A percentile compares a stretch with the other conserved stretches of the same genome.
phyloP scores from a whole-genome alignment of 2,888 invertebrate species.

The Cecidostiba fungosa region DNA sequence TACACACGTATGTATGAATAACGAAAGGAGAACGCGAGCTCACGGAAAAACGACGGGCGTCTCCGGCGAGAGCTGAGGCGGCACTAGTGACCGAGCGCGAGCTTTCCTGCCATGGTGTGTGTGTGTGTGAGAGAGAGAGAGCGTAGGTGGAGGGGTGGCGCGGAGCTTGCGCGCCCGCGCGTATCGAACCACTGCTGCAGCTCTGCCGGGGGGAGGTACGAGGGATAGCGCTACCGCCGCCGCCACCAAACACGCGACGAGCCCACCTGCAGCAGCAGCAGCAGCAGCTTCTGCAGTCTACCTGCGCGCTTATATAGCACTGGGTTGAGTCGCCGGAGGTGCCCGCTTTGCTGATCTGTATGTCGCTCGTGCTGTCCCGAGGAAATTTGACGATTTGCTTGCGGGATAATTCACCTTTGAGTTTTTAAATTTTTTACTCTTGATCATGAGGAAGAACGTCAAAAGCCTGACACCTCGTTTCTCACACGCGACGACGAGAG shows the following conservation, averaged over 20 bases:
- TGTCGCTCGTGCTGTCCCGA: background rate
- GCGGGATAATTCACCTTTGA: no score
- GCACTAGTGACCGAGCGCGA: constrained; percentile 70
- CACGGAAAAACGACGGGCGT: constrained; percentile 76
- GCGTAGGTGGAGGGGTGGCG: background rate
- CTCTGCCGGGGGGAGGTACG: constrained; percentile 4
- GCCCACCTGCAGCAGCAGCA: background rate
- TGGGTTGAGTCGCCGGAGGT: background rate
- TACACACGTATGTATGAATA: background rate
- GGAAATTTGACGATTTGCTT: constrained; percentile 2
- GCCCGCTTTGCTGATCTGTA: background rate
- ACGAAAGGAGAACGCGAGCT: constrained; percentile 58
- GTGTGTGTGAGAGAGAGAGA: background rate
- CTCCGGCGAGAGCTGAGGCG: constrained; percentile 78
- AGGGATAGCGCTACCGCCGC: background rate
- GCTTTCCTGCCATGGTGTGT: constrained; percentile 24
- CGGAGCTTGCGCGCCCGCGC: constrained; percentile 73
- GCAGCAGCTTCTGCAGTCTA: constrained; percentile 10
- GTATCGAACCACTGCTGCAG: constrained; percentile 71
- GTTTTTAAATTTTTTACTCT: no score
- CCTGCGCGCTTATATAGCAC: background rate
- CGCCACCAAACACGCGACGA: constrained; percentile 42
- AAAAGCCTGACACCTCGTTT: background rate
- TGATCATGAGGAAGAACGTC: no score
- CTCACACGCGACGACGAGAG: background rate